These are phyloP conservation scores for Holacanthus passer DNA, from an alignment of 2,113 vertebrate species.

Conservation along the genomic window DNA sequence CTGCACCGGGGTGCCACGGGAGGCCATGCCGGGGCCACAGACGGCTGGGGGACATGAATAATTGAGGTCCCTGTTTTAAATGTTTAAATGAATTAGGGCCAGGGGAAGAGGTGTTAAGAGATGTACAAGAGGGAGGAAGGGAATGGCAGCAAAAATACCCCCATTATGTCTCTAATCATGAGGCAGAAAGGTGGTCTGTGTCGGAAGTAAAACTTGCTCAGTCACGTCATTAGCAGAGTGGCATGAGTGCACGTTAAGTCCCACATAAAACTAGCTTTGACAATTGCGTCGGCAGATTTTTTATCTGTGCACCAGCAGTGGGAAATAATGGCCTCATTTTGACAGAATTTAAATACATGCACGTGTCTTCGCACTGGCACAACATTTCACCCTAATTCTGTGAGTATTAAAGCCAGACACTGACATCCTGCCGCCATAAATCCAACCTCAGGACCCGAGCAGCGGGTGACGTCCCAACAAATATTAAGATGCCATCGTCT, in stretches of 20 bases:
- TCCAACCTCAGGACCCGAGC: background rate
- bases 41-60: slow-evolving; percentile 74
- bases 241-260: slow-evolving; percentile 5
- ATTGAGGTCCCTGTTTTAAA: slow-evolving; percentile 77
- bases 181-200: slow-evolving; percentile 28
- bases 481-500: background rate
- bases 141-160: slow-evolving; percentile 45
- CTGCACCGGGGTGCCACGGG: slow-evolving; percentile 53
- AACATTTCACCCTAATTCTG: background rate
- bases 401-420: background rate
- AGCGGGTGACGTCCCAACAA: background rate
- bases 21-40: slow-evolving; percentile 63
- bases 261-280: background rate
- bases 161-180: slow-evolving; percentile 52
- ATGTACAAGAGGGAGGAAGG: slow-evolving; percentile 41
- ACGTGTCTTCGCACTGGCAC: background rate
- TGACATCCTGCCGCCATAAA: background rate
- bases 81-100: slow-evolving; percentile 76
- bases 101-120: slow-evolving; percentile 64
- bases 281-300: background rate
- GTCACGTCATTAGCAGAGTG: slow-evolving; percentile 5
- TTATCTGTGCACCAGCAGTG: background rate
- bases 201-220: slow-evolving; percentile 16
- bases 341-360: background rate
- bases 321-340: background rate